These are phyloP conservation scores for Gadopsis marmoratus DNA, from an alignment of 2,797 vertebrate genomes.

Conservation along the genomic window DNA sequence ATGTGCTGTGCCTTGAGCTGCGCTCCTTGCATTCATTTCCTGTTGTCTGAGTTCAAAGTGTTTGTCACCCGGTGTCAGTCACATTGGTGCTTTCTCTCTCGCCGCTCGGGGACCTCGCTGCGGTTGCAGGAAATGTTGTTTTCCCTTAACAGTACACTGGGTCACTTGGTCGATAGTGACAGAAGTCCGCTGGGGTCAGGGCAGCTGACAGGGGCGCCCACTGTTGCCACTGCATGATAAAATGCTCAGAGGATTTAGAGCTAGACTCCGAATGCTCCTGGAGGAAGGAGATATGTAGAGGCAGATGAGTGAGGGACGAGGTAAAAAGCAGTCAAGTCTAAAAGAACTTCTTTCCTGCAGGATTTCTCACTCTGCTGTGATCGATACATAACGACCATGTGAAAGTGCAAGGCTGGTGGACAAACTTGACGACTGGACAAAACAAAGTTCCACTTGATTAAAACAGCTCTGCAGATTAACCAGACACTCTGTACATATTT, in stretches of 20 bases:
- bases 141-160: constrained; percentile 78
- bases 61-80: constrained; percentile 84
- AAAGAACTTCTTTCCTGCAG: constrained; percentile 37
- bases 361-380: constrained; percentile 44
- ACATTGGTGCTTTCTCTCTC: constrained; percentile 63
- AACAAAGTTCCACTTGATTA: constrained; percentile 78
- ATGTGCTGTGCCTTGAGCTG: constrained; percentile 74
- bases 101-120: constrained; percentile 63
- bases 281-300: constrained; percentile 38
- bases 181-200: constrained; percentile 76
- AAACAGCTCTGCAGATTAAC: constrained; percentile 69
- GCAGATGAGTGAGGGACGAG: constrained; percentile 41
- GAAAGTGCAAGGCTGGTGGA: constrained; percentile 37
- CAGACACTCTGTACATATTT: constrained; percentile 74
- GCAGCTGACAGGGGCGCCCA: constrained; percentile 66
- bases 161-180: constrained; percentile 80
- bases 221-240: constrained; percentile 60
- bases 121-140: constrained; percentile 76
- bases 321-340: constrained; percentile 40
- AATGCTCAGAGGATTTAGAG: constrained; percentile 70
- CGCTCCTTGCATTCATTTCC: constrained; percentile 81
- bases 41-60: constrained; percentile 83
- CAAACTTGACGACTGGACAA: constrained; percentile 41
- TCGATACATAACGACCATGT: constrained; percentile 52
- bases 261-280: constrained; percentile 20